Percentiles rank a stretch among this genome's conserved stretches.
Evolutionary conservation across 2,113 vertebrate genomes (phyloP).

Genomic region (Leucoraja erinaceus): DNA sequence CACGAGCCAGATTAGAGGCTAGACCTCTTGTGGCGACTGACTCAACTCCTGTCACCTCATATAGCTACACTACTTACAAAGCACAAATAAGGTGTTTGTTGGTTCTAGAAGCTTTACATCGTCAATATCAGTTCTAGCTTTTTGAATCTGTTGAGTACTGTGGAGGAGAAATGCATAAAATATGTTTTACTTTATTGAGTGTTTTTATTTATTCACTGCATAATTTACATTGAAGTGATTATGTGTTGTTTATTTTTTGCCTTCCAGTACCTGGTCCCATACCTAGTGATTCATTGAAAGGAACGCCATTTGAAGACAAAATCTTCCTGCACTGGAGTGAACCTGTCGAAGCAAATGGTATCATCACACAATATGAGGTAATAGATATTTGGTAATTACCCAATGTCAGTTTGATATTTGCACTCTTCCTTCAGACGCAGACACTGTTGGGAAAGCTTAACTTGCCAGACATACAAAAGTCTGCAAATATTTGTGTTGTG

Average conservation of each 20-base stretch:
- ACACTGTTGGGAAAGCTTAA: not conserved
- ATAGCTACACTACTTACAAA: no score
- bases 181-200: not conserved
- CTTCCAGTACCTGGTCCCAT: constrained; percentile 84
- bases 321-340: constrained; percentile 96
- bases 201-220: not conserved
- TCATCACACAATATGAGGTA: constrained; percentile 98
- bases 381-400: constrained; percentile 14
- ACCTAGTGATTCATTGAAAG: constrained; percentile 80
- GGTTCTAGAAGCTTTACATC: no score
- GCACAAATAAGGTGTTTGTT: no score
- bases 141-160: not conserved
- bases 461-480: not conserved
- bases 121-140: not conserved
- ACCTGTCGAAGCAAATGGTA: constrained; percentile 86
- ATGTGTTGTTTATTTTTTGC: constrained; percentile 32
- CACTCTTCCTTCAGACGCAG: not conserved
- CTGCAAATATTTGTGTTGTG: not conserved
- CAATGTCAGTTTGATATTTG: not conserved
- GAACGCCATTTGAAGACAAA: constrained; percentile 91
- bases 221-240: not conserved
- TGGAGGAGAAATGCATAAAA: not conserved
- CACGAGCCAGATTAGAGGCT: no score
- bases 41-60: no score
- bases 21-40: no score